phyloP scores from a whole-genome alignment of 2,113 vertebrate species.

The Zosterops japonicus region DNA sequence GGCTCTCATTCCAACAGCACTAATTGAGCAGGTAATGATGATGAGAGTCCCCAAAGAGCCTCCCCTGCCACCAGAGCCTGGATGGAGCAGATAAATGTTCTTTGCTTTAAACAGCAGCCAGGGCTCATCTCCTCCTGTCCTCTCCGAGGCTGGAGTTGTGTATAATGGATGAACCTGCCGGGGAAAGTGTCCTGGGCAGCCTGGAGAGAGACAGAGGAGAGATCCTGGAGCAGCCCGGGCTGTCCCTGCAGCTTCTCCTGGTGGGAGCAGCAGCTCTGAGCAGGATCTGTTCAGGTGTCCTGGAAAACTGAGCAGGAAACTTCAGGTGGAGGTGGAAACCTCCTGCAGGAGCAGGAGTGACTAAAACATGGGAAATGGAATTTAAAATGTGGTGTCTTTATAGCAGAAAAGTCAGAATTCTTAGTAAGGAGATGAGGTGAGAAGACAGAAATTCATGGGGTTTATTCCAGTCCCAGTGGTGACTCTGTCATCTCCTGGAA shows the following conservation, averaged over 20 bases:
- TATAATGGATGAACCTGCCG: neutral
- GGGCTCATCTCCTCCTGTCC: neutral
- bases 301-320: fast-evolving
- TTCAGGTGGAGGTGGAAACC: too few relatives aligned
- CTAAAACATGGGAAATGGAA: too few relatives aligned
- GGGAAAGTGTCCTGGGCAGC: neutral
- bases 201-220: neutral
- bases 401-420: too few relatives aligned
- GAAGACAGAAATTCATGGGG: too few relatives aligned
- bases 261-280: neutral
- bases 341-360: too few relatives aligned
- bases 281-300: neutral
- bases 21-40: constrained; percentile 11
- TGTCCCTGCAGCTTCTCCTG: neutral
- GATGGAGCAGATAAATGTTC: too few relatives aligned
- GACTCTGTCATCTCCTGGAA: too few relatives aligned
- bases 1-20: neutral
- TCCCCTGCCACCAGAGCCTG: too few relatives aligned
- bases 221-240: neutral
- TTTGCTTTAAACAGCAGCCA: neutral
- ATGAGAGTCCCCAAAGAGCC: neutral
- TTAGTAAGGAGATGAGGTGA: too few relatives aligned
- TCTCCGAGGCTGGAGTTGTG: neutral
- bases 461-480: too few relatives aligned
- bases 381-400: too few relatives aligned